Evolutionary conservation across 1,140 invertebrate genomes (phyloP), one percentile per base, ranked within the genome.

Genomic region (Drosophila leontia): DNA sequence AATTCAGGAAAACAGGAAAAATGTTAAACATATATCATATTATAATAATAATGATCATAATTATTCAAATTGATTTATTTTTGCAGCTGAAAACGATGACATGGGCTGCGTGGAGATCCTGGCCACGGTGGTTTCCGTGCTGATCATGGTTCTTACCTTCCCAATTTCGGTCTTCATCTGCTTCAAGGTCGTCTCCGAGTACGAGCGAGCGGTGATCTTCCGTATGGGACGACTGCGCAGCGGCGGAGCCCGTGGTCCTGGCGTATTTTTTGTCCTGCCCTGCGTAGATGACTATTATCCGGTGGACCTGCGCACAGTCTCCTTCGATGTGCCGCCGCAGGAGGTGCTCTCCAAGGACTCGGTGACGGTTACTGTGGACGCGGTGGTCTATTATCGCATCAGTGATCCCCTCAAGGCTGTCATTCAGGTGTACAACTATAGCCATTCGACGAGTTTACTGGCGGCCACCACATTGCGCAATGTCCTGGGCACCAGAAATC

Each of bases 351-450:
- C 97, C 2, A 97, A 97, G 93, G 98, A 99, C 93, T 97, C 97
- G 1, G 98, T 99, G 2, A 99, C 98, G 0, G 97, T 98, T 1
- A 96, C 96, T 8, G 98, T 98, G 15, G 98, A 99, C 92, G 98
- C 98, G 3, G 97, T 98, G 2, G 97, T 98, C 15, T 99, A 99
- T 92, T 99, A 98, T 92, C 94, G 97, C 72, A 97, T 93, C 57
- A 92, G 90, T 44, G 96, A 98, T 90, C 97, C 97, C 0, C 69
- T 97, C 3, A 97, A 96, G 86, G 97, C 97, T 7, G 95, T 97
- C 1, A 95, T 97, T 15, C 95, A 96, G 92, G 96, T 97, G 13
- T 96, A 95, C 29, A 96, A 97, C 91, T 97, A 96, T 53, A 92
- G 91, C 32, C 96, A 97, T 85, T 98, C 97, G 1, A 98, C 97